Base-by-base conservation (phyloP, 1,140 invertebrate genomes). In the Drosophila watanabei region DNA sequence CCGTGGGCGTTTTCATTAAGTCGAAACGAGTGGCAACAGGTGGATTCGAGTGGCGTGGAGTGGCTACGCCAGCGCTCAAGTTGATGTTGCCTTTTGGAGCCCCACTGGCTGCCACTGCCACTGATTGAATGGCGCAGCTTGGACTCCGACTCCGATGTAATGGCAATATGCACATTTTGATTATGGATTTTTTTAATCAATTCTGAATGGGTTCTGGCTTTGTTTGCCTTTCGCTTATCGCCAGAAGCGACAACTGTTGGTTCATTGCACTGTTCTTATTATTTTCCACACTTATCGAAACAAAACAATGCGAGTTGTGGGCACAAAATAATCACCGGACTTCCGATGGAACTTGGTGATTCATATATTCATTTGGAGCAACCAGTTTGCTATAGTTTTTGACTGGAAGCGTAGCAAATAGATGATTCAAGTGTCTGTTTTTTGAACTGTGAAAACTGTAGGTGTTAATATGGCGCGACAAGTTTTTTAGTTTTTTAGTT, bases 401-500 rank as follows among this genome's bases (percentile, higher is more conserved):
- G 35, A n/a, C 30, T 54, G 39, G 32, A 71, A 56, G 39, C 24
- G 16, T 63, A n/a, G 61, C n/a, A 54, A 39, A 49, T 66, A 69
- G 61, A 79, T 79, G 76, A 79, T 71, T 79, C 77, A 79, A 77
- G n/a, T n/a, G n/a, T n/a, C 77, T 63, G 14, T n/a, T n/a, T n/a
- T n/a, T n/a, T n/a, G n/a, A n/a, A n/a, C n/a, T n/a, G 37, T 73
- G 46, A 33, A 76, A 43, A 75, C 41, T 41, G 33, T 43, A 56
- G 61, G 57, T 60, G 46, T 64, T 64, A 56, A 76, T 79, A 88
- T 72, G 85, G 85, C 45, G 45, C 52, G 66, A 88, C 81, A 76
- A 85, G 81, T 89, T 89, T 81, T 24, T 24, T 24, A 24, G 24
- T 24, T 84, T n/a, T n/a, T 81, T 79, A 72, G 78, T 72, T 89